phyloP scores from a whole-genome alignment of 2,113 vertebrate genomes.

The Odontophorus gujanensis region DNA sequence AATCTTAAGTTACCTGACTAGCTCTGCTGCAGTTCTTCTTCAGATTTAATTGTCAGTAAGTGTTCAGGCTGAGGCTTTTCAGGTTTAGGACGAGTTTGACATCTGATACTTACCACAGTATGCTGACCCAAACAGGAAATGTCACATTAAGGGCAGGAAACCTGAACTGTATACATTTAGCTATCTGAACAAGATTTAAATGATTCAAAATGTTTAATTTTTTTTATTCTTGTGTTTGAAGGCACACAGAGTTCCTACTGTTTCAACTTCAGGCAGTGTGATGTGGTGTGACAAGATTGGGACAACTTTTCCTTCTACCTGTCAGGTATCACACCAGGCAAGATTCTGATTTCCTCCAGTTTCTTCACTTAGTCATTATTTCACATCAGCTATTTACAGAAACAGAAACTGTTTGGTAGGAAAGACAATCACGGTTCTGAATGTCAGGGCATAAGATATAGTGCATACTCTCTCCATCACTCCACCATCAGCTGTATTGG shows the following conservation, averaged over 20 bases:
- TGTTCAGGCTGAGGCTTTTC: not conserved
- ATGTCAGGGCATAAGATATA: not conserved
- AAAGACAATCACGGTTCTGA: constrained; percentile 2
- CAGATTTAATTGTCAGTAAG: not conserved
- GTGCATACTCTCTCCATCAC: not conserved
- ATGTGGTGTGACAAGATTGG: not conserved
- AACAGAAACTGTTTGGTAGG: not conserved
- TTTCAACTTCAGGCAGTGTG: not conserved
- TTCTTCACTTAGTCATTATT: constrained; percentile 46
- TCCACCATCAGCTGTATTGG: not conserved
- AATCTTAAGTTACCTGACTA: not conserved
- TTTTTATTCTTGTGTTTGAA: not conserved
- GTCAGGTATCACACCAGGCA: constrained; percentile 23
- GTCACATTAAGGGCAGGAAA: not conserved
- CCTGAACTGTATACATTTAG: not conserved
- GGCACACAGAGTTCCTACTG: not conserved
- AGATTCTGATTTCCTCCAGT: not conserved
- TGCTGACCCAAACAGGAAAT: not conserved
- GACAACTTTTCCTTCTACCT: not conserved
- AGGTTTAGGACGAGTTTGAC: not conserved
- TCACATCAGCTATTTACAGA: constrained; percentile 35
- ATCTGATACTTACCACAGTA: not conserved
- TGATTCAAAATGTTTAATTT: not conserved
- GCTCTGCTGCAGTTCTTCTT: not conserved
- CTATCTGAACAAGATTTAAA: not conserved